These are phyloP conservation scores for Epiblema foenella DNA, from an alignment of 2,888 invertebrate genomes.

Conservation along the genomic window DNA sequence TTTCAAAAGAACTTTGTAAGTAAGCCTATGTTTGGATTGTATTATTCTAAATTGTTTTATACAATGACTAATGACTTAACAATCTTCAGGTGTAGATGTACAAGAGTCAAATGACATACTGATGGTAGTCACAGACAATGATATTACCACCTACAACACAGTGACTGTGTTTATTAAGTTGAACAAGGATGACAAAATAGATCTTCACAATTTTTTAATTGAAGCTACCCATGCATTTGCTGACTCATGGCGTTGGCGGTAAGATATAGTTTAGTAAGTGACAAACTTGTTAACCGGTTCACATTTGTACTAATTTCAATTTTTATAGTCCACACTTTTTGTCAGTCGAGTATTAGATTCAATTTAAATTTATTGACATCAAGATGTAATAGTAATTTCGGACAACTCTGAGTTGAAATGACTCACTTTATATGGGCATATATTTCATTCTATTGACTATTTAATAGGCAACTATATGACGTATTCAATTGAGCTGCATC, in stretches of 20 bases:
- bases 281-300: no score
- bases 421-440: no score
- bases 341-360: no score
- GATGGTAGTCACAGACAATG: constrained; percentile 34
- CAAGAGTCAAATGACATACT: constrained; percentile 53
- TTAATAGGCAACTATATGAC: no score
- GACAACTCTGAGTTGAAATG: no score
- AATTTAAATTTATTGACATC: no score
- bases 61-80: background rate
- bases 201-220: constrained; percentile 1
- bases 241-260: constrained; percentile 17
- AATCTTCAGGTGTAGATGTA: constrained; percentile 48
- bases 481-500: no score
- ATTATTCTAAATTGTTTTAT: background rate
- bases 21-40: background rate
- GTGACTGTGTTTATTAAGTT: constrained; percentile 19
- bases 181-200: background rate
- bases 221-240: background rate
- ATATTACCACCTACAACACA: background rate
- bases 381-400: no score
- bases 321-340: no score
- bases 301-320: no score
- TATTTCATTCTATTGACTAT: no score
- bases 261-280: constrained; percentile 1
- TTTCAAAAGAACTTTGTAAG: constrained; percentile 47